Evolutionary conservation across 2,888 invertebrate genomes (phyloP), one percentile per base, ranked within the genome.

Genomic region (Prenolepis imparis): DNA sequence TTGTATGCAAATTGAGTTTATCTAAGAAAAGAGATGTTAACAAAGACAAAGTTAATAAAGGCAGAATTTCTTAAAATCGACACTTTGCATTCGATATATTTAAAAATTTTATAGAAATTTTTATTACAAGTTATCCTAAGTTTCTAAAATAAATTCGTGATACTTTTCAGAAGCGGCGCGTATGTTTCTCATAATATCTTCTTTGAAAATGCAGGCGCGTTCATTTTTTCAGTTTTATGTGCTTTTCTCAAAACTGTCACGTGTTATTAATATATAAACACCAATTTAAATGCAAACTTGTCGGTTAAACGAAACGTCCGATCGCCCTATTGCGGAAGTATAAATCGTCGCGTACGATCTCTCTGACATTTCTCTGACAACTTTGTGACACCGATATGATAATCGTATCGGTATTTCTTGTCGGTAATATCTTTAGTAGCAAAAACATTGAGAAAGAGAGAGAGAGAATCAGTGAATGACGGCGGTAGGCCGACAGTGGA

Each of bases 1-100:
- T 78, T 70, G 57, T 68, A 78, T 57, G 78, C 32, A 70, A 78
- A 78, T 78, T 0, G 15, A 28, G 12, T 67, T 77, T 77, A 67
- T 12, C 24, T n/a, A n/a, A n/a, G 48, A 36, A 39, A 39, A 41
- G 18, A 70, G 21, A 70, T 11, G 41, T 44, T 72, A 70, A 68
- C 15, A 68, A 77, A 78, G 67, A 78, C 44, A 48, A 61, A 44
- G 12, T 59, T 32, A 78, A 78, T 70, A 59, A 36, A 70, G 44
- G n/a, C 4, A 24, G 9, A 59, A 44, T 24, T 48, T 59, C 12
- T 32, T 44, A 32, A 48, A 59, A 72, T 61, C 44, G 3, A 72
- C 12, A 44, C 18, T 44, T 48, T 15, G 48, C 21, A 9, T 21
- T 1, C 21, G 36, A 36, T 52, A 32, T 8, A 36, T 4, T 48